Evolutionary conservation across 1,140 invertebrate species (phyloP), one percentile per base, ranked within the genome.

Genomic region (Platyura marginata): DNA sequence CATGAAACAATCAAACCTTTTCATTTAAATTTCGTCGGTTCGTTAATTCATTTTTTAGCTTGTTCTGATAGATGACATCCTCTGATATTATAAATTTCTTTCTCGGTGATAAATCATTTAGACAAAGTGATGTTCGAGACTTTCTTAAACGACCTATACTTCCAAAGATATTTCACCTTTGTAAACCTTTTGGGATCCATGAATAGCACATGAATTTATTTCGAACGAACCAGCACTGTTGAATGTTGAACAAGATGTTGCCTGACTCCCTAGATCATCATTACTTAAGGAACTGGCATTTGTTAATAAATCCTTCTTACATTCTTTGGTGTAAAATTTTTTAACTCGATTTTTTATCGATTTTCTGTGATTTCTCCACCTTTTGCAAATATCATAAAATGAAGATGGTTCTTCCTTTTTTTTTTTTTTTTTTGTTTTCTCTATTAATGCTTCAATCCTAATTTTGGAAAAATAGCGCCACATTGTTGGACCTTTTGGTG

Each of bases 391-490:
- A 11, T 38, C 36, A 18, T n/a, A n/a, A 18, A 38, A 38, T 4
- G 36, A 18, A 18, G 36, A 20, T 20, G 16, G 10, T 18, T 38
- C 36, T 11, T 38, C 36, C 19, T 38, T 38, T 11, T 38, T 18
- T 13, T 38, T 38, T 20, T 38, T 38, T 18, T 18, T 18, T 5
- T 18, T 4, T 3, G 36, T 18, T 38, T 18, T 38, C 36, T 38
- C 36, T 4, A 38, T 18, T 21, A 38, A 13, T 3, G 36, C 18
- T 11, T 38, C 36, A 4, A 38, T 18, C 4, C 19, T 38, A 11
- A 38, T 38, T 38, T 38, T 38, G 36, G 36, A 38, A 38, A 38
- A 38, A 13, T 38, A 38, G 16, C 36, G 36, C 36, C 36, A 38
- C 6, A 38, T 5, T n/a, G n/a, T n/a, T 20, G 36, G 36, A 20